These are phyloP conservation scores for Phymorhynchus buccinoides DNA, from an alignment of 1,140 invertebrate species.

Conservation along the genomic window DNA sequence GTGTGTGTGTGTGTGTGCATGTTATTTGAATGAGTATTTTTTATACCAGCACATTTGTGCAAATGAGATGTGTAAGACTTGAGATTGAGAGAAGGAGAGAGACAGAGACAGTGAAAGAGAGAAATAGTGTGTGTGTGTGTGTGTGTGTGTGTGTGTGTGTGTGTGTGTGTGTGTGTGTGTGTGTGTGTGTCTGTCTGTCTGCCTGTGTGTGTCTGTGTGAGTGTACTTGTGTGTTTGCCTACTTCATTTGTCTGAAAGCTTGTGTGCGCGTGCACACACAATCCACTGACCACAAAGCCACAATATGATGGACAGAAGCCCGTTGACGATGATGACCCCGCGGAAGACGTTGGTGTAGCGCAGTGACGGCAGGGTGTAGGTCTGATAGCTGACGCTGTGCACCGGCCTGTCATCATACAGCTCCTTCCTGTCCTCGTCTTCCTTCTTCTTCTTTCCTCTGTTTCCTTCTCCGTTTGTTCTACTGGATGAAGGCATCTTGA, in stretches of 20 bases:
- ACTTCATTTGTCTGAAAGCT: neutral
- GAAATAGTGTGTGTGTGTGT: neutral
- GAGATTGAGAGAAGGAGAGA: neutral
- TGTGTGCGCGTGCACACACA: too few species aligned
- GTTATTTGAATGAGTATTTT: neutral
- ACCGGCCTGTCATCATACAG: neutral
- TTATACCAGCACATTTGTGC: neutral
- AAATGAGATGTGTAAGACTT: neutral
- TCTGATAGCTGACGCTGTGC: constrained; percentile 17
- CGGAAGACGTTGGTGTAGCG: constrained; percentile 58
- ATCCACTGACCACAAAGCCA: constrained; percentile 63
- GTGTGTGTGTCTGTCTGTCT: too few species aligned
- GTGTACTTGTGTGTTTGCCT: neutral
- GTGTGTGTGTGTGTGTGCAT: neutral
- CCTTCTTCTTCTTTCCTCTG: neutral
- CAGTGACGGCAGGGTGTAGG: constrained; percentile 57
- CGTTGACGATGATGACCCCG: constrained; percentile 57
- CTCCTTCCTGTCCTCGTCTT: neutral
- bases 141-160: neutral
- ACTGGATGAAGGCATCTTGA: constrained; percentile 26
- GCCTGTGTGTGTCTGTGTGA: neutral
- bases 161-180: neutral
- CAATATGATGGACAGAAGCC: constrained; percentile 52
- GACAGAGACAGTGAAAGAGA: neutral
- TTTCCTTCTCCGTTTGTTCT: neutral